Evolutionary conservation across 1,140 invertebrate species (phyloP).

Genomic region (Diorhabda sublineata): DNA sequence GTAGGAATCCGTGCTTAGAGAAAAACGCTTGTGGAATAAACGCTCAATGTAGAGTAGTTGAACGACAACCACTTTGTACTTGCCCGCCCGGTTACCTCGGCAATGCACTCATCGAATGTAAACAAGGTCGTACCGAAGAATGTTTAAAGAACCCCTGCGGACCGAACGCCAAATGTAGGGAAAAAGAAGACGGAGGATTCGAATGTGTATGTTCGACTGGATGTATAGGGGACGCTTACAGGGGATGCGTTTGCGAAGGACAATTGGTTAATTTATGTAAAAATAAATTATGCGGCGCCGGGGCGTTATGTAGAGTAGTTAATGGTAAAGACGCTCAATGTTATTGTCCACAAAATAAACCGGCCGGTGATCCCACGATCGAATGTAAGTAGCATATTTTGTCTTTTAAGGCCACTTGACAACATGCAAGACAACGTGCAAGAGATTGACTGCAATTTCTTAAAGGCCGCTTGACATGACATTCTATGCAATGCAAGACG

Average conservation of each 20-base stretch:
- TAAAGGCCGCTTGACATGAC: too few species aligned
- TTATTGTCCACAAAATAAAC: constrained; percentile 75
- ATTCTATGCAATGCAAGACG: too few species aligned
- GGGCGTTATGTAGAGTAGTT: constrained; percentile 72
- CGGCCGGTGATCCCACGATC: constrained; percentile 76
- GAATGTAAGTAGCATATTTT: constrained; percentile 63
- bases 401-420: too few species aligned
- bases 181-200: constrained; percentile 60
- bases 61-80: constrained; percentile 71
- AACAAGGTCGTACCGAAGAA: constrained; percentile 59
- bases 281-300: constrained; percentile 70
- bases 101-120: constrained; percentile 76
- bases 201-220: constrained; percentile 75
- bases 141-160: constrained; percentile 79
- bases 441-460: too few species aligned
- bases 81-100: constrained; percentile 82
- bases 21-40: constrained; percentile 74
- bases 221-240: constrained; percentile 76
- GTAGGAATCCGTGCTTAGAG: constrained; percentile 78
- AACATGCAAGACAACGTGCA: too few species aligned
- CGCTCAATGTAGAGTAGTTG: constrained; percentile 78
- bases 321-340: constrained; percentile 67
- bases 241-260: constrained; percentile 70
- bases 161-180: constrained; percentile 74
- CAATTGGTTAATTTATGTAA: constrained; percentile 62